Evolutionary conservation across 2,797 vertebrate species (phyloP), one percentile per base, ranked within the genome.

Genomic region (Rhinatrema bivittatum): DNA sequence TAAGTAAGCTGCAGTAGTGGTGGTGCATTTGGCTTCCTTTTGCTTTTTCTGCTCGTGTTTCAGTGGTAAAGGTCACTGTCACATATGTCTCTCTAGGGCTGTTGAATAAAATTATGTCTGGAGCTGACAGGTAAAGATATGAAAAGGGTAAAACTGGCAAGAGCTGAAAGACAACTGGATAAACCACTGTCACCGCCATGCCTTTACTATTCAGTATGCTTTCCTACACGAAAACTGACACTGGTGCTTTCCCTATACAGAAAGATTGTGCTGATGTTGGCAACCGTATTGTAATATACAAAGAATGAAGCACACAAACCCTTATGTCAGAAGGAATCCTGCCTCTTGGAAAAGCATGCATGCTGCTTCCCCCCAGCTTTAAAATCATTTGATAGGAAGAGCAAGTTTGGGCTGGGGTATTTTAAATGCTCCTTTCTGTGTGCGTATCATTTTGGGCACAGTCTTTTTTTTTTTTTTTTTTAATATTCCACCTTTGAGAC

Each of bases 11-110:
- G 50, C 42, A 51, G 33, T 28, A 36, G 33, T 42, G 17, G 37
- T 44, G 32, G 41, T 9, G 11, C 20, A 7, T 42, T 24, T 15
- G 22, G 34, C 32, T 36, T 58, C 34, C 15, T n/a, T n/a, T n/a
- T 53, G 48, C 27, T 53, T 20, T 46, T 28, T 31, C 35, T 45
- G 15, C 20, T 25, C 26, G 22, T n/a, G n/a, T n/a, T n/a, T 29
- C 16, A 32, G 30, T 20, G 16, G 41, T 52, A 65, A 74, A 73
- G 62, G 49, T 69, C 71, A 42, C 49, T 79, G 57, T 76, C 65
- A 54, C 48, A 38, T 42, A 65, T 56, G 53, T 35, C 70, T 74
- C 35, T 21, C 27, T 19, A 45, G 50, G 36, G 27, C 40, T 1
- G 3, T 55, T 62, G 45, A 66, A 60, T 63, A 38, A 41, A 45